phyloP scores from a whole-genome alignment of 2,888 invertebrate species.

The Drosophila flavopinicola region DNA sequence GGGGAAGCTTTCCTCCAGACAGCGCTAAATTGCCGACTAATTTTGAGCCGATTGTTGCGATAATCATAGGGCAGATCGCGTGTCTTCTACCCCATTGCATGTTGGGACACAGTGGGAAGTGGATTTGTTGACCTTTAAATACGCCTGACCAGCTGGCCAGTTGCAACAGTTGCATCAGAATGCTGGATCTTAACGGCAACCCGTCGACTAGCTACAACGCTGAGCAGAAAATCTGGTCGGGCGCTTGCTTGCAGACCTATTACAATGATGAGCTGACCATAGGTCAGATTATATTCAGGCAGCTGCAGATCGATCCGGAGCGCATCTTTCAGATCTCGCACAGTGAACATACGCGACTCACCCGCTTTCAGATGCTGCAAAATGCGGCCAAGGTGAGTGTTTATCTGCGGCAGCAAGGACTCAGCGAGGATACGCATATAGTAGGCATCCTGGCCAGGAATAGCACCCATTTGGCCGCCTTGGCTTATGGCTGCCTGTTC shows the following conservation, averaged over 20 bases:
- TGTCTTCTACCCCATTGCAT: slow-evolving; percentile 29
- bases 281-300: slow-evolving; percentile 67
- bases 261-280: slow-evolving; percentile 69
- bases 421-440: slow-evolving; percentile 59
- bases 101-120: slow-evolving; percentile 19
- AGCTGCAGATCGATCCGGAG: slow-evolving; percentile 59
- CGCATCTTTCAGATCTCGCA: slow-evolving; percentile 70
- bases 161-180: slow-evolving; percentile 39
- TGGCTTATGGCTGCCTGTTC: slow-evolving; percentile 74
- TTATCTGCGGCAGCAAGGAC: slow-evolving; percentile 50
- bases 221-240: slow-evolving; percentile 59
- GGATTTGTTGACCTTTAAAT: slow-evolving; percentile 40
- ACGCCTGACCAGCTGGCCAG: slow-evolving; percentile 2
- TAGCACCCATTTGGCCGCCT: slow-evolving; percentile 63
- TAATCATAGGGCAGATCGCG: slow-evolving; percentile 38
- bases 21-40: slow-evolving; percentile 63
- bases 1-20: slow-evolving; percentile 3
- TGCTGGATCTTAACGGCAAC: slow-evolving; percentile 55
- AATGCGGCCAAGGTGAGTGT: slow-evolving; percentile 63
- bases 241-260: slow-evolving; percentile 37
- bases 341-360: slow-evolving; percentile 58
- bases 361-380: slow-evolving; percentile 55
- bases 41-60: slow-evolving; percentile 28
- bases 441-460: slow-evolving; percentile 74
- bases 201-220: slow-evolving; percentile 50